These are phyloP conservation scores for Xylophagus ater DNA, from an alignment of 2,888 invertebrate genomes.

Conservation along the genomic window DNA sequence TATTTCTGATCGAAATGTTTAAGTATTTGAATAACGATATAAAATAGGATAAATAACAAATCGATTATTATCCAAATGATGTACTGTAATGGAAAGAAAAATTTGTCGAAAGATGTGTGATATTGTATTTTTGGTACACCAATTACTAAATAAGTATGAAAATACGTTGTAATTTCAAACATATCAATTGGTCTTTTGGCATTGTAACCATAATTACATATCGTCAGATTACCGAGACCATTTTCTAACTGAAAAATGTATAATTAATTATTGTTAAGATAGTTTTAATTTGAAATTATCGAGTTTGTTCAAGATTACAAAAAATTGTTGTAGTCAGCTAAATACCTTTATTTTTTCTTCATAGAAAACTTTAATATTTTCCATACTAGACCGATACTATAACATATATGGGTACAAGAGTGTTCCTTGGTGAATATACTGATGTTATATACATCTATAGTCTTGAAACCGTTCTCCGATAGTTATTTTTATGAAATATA, in stretches of 20 bases:
- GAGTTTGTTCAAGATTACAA: too few relatives aligned
- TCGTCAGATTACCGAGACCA: constrained; percentile 11
- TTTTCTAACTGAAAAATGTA: background rate
- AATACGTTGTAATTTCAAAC: constrained; percentile 7
- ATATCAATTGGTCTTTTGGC: constrained; percentile 2
- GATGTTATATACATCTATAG: too few relatives aligned
- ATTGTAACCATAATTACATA: constrained; percentile 6
- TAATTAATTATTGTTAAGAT: background rate
- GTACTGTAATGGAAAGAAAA: constrained; percentile 10
- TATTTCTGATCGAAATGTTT: background rate
- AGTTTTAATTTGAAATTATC: constrained; percentile 5
- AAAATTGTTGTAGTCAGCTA: too few relatives aligned
- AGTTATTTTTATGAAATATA: too few relatives aligned
- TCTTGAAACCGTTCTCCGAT: too few relatives aligned
- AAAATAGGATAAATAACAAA: background rate
- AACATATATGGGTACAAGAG: too few relatives aligned
- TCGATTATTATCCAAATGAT: constrained; percentile 8
- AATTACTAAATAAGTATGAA: constrained; percentile 5
- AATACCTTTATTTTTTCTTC: too few relatives aligned
- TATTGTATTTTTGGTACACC: constrained; percentile 7
- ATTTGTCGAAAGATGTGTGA: constrained; percentile 13
- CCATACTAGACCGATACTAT: too few relatives aligned
- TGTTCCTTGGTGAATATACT: too few relatives aligned
- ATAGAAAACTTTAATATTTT: too few relatives aligned
- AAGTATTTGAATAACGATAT: background rate